Base-by-base conservation (phyloP, 1,140 invertebrate species). In the Lasioglossum baleicum region DNA sequence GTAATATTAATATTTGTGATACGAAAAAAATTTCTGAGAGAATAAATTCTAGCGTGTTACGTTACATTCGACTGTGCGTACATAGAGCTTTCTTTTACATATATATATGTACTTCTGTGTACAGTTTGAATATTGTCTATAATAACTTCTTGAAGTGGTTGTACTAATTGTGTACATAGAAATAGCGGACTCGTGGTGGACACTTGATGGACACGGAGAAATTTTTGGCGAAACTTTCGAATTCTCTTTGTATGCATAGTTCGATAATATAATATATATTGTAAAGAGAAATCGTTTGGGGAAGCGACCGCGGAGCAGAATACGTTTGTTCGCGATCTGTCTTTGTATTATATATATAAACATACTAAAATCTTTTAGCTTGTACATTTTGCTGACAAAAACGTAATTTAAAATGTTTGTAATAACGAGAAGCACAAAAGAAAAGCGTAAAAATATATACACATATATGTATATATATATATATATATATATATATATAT, bases 1-100 rank as follows among this genome's bases (percentile, higher is more conserved):
- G 78, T 87, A 87, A 87, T 85, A 80, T 88, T 83, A 85, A 83
- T 89, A 85, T 79, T 90, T 90, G 89, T 90, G 89, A 90, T 89
- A 90, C 82, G 74, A 68, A 81, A 68, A 81, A 68, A 80, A 83
- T 73, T 82, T 86, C 74, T 53, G 63, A 71, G 58, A 48, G 65
- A 72, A 81, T 67, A 68, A 26, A 86, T 82, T 75, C 56, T 67
- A 61, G 20, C 68, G 77, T 58, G 74, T 72, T 71, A 61, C 48
- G 44, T 86, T 80, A 40, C 48, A 65, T 61, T 44, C 4, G 71
- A 83, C 80, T 81, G 22, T 84, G 84, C 86, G 80, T 87, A 84
- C 75, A 84, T 48, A 69, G 80, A 86, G 80, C 35, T 66, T 4
- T 75, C 71, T 26, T 26, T n/a, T 72, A 66, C 15, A 75, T 79